Conservation (phyloP, 2,888 invertebrate species). For the Saturnia japonica region DNA sequence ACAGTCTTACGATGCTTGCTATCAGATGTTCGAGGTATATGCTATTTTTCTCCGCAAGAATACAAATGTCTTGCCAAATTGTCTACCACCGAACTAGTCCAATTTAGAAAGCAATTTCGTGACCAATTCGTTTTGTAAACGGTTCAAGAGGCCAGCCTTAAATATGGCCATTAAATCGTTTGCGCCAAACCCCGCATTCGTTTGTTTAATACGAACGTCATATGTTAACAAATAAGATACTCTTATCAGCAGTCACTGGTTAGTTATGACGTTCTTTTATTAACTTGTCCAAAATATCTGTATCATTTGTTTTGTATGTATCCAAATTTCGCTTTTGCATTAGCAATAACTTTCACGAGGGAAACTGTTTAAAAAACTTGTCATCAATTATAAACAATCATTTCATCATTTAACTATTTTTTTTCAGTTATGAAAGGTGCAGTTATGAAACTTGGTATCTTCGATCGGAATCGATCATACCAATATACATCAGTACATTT, state of each 20-base stretch:
- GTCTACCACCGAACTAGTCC: constrained; percentile 79
- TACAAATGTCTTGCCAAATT: constrained; percentile 82
- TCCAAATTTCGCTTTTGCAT: background rate
- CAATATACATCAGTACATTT: constrained; percentile 26
- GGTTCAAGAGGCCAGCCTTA: constrained; percentile 77
- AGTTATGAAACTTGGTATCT: background rate
- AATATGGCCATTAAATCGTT: constrained; percentile 75
- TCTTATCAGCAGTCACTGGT: constrained; percentile 44
- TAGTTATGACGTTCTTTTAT: background rate
- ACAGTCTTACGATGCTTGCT: constrained; percentile 66
- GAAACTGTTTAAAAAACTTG: no score
- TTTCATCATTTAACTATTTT: background rate
- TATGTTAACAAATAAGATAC: constrained; percentile 60
- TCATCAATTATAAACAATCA: no score
- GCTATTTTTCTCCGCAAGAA: constrained; percentile 79
- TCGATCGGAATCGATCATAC: background rate
- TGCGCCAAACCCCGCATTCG: constrained; percentile 60
- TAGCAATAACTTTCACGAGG: background rate
- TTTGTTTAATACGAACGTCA: constrained; percentile 62
- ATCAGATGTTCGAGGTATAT: constrained; percentile 75
- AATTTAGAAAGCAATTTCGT: constrained; percentile 81
- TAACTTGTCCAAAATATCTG: background rate
- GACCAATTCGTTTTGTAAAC: constrained; percentile 79
- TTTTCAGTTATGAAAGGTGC: background rate
- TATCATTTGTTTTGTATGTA: no score